A percentile compares a stretch with the other conserved stretches of the same genome.
These are phyloP conservation scores for Caenorhabditis sp. DNA, from an alignment of 2,888 invertebrate genomes.

Conservation along the genomic window DNA sequence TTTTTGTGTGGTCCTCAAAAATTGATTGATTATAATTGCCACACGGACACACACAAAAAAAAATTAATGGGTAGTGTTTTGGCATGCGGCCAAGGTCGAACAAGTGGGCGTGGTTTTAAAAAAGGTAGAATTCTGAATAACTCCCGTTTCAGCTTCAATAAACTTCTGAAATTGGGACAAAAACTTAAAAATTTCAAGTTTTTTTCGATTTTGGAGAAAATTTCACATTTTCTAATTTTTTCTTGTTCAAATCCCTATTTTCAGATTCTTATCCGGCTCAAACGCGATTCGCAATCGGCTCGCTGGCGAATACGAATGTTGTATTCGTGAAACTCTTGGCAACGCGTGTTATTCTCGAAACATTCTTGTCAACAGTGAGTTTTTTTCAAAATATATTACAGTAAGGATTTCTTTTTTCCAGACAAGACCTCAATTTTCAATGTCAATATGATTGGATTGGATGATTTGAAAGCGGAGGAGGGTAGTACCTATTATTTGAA, in stretches of 20 bases:
- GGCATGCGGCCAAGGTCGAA: background rate
- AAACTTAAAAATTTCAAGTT: too few relatives aligned
- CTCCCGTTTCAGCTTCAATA: too few relatives aligned
- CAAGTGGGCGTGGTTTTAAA: too few relatives aligned
- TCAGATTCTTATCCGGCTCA: constrained; percentile 28
- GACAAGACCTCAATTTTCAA: constrained; percentile 28
- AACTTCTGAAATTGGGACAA: too few relatives aligned
- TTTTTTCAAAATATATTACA: background rate
- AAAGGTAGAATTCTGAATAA: too few relatives aligned
- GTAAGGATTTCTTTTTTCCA: constrained; percentile 2
- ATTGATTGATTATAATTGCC: background rate
- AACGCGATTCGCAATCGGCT: constrained; percentile 40
- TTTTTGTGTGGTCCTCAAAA: background rate
- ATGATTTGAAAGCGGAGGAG: constrained; percentile 19
- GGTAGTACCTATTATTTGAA: constrained; percentile 38
- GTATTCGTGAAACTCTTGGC: constrained; percentile 34
- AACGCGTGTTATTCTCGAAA: constrained; percentile 36
- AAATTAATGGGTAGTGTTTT: background rate
- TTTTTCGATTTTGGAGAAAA: too few relatives aligned
- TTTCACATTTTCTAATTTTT: too few relatives aligned
- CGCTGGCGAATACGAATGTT: constrained; percentile 37
- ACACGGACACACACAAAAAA: too few relatives aligned
- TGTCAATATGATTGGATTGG: constrained; percentile 23
- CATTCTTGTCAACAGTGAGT: constrained; percentile 28
- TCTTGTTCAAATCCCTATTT: too few relatives aligned